Percentiles rank a stretch among this genome's conserved stretches.
phyloP scores from a whole-genome alignment of 2,888 invertebrate species.

The Nemotelus nigrinus region DNA sequence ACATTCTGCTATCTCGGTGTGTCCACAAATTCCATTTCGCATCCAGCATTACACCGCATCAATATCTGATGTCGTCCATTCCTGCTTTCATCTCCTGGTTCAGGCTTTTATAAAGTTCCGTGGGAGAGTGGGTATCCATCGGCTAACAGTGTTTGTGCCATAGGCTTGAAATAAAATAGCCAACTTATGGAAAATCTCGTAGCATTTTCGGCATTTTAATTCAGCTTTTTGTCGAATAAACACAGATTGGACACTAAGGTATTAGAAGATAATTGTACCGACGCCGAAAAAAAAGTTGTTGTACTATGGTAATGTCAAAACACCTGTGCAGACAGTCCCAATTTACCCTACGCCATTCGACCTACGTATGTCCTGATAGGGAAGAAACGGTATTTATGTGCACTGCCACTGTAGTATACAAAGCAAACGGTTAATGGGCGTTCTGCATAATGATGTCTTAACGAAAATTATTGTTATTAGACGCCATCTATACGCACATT shows the following conservation, averaged over 20 bases:
- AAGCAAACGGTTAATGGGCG: constrained; percentile 49
- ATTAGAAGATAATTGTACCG: too few relatives aligned
- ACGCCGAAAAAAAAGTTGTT: too few relatives aligned
- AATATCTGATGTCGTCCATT: not conserved
- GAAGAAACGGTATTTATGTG: constrained; percentile 44
- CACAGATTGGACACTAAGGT: too few relatives aligned
- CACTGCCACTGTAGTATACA: constrained; percentile 23
- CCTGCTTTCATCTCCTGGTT: not conserved
- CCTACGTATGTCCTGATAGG: constrained; percentile 5
- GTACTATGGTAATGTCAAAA: too few relatives aligned
- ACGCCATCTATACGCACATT: constrained; percentile 32
- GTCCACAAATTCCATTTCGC: not conserved
- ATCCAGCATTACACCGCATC: constrained; percentile 8
- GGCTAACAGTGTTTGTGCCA: too few relatives aligned
- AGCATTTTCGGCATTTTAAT: too few relatives aligned
- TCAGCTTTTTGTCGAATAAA: too few relatives aligned
- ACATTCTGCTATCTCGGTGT: constrained; percentile 11
- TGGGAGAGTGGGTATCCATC: not conserved
- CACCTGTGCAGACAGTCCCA: not conserved
- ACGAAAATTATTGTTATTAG: constrained; percentile 51
- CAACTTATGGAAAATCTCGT: too few relatives aligned
- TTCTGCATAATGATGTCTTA: constrained; percentile 50
- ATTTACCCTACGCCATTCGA: not conserved
- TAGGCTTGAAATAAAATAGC: too few relatives aligned
- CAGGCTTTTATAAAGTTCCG: not conserved